These are phyloP conservation scores for Dysidea cf. avara DNA, from an alignment of 37 sponge, comb jelly and placozoan genomes.

Conservation along the genomic window DNA sequence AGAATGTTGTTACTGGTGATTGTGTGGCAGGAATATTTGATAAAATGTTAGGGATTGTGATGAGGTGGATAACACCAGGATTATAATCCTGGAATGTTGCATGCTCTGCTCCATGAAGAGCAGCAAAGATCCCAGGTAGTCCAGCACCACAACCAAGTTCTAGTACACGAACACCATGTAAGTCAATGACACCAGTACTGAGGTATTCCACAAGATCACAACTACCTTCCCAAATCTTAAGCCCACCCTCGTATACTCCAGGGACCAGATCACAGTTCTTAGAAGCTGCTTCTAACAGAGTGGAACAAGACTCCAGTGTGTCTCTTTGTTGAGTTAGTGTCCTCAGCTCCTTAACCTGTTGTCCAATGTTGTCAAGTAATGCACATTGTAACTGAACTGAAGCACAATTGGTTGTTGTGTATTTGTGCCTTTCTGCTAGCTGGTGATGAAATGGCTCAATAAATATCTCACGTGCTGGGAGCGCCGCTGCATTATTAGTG, in stretches of 20 bases:
- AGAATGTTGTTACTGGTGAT: slow-evolving; percentile 29
- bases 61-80: slow-evolving; percentile 69
- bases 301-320: too few species aligned
- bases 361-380: too few species aligned
- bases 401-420: too few species aligned
- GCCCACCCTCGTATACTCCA: slow-evolving; percentile 93
- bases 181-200: not conserved
- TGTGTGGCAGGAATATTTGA: slow-evolving; percentile 11
- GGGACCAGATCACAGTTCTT: slow-evolving; percentile 78
- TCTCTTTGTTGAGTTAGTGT: too few species aligned
- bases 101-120: slow-evolving; percentile 44
- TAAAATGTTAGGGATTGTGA: slow-evolving; percentile 80
- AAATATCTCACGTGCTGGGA: too few species aligned
- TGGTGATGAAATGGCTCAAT: too few species aligned
- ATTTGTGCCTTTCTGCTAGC: too few species aligned
- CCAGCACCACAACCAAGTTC: slow-evolving; percentile 97
- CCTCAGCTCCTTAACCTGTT: too few species aligned
- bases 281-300: slow-evolving; percentile 8
- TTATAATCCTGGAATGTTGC: slow-evolving; percentile 95
- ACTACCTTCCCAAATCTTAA: slow-evolving; percentile 95
- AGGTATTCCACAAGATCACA: slow-evolving; percentile 77
- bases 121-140: slow-evolving; percentile 80
- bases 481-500: too few species aligned
- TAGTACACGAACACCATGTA: slow-evolving; percentile 54
- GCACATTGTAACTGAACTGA: too few species aligned